Evolutionary conservation across 2,113 vertebrate species (phyloP).

Genomic region (Alethe castanea): DNA sequence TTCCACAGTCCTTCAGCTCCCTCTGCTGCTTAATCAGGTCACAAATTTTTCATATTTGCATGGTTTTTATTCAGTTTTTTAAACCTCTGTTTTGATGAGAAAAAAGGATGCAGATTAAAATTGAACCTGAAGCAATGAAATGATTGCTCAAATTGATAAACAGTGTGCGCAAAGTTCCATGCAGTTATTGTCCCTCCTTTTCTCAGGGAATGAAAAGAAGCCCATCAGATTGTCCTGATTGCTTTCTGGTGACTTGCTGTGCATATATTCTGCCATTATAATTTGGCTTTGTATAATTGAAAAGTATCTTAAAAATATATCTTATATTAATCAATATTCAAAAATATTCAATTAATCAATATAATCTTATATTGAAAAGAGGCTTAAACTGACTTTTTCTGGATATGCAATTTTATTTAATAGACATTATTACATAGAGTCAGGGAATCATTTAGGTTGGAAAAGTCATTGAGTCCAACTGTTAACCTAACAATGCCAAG

Average conservation of each 20-base stretch:
- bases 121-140: not conserved
- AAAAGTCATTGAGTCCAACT: not conserved
- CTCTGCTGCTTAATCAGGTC: conserved; percentile 48
- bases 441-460: not conserved
- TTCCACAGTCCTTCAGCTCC: conserved; percentile 50
- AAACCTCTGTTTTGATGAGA: not conserved
- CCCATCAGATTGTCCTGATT: not conserved
- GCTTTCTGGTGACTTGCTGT: not conserved
- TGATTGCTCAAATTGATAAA: not conserved
- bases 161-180: not conserved
- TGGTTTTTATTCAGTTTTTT: not conserved
- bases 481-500: not conserved
- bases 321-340: no score
- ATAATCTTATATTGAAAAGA: no score
- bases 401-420: not conserved
- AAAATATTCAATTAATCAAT: no score
- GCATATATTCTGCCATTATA: not conserved
- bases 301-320: not conserved
- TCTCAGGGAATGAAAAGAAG: not conserved
- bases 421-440: not conserved
- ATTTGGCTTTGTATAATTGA: not conserved
- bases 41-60: not conserved
- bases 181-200: not conserved
- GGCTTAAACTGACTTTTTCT: not conserved
- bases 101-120: conserved; percentile 17